These are phyloP conservation scores for Bos taurus DNA, from an alignment of 2,113 vertebrate species.

Conservation along the genomic window ARS-UCD2.0 NC_037338.1:40125501-40126000, in stretches of 20 bases:
- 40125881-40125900: neutral
- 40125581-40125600: neutral
- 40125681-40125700: neutral
- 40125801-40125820: neutral
- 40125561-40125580: neutral
- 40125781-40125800: neutral
- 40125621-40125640: neutral
- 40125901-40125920: neutral
- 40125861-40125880: neutral
- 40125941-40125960: neutral
- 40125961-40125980: neutral
- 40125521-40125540: constrained; percentile 44
- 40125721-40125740: neutral
- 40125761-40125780: neutral
- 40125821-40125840: neutral
- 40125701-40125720: too few species aligned
- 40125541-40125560: neutral
- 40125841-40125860: neutral
- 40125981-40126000: neutral
- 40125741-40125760: neutral
- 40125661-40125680: neutral
- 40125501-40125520: constrained; percentile 27
- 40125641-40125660: neutral
- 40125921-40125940: neutral
- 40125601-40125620: neutral